phyloP scores from a whole-genome alignment of 2,797 vertebrate genomes.

The Apogon talboti region DNA sequence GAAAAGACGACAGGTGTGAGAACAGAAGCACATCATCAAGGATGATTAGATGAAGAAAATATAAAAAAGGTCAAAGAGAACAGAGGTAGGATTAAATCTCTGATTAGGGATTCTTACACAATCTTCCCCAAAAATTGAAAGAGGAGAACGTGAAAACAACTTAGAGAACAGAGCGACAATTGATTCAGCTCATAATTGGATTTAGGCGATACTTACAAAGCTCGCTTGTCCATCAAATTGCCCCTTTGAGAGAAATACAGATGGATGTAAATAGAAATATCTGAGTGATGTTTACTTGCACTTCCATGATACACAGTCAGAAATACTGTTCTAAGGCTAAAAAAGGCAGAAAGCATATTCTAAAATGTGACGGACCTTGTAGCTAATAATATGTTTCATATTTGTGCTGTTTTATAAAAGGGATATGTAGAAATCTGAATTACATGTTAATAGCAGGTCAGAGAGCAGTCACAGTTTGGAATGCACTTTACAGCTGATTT shows the following conservation, averaged over 20 bases:
- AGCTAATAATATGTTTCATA: too few species aligned
- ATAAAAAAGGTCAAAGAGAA: neutral
- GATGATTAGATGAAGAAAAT: neutral
- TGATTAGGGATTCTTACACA: constrained; percentile 13
- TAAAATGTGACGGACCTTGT: neutral
- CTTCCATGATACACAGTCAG: neutral
- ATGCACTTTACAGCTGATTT: neutral
- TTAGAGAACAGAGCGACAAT: neutral
- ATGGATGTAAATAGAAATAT: constrained; percentile 12
- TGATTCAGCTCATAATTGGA: constrained; percentile 1
- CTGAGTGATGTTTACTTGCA: neutral
- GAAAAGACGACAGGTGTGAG: neutral
- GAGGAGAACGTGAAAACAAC: constrained; percentile 4
- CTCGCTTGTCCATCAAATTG: constrained; percentile 83
- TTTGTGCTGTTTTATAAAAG: too few species aligned
- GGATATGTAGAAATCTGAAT: neutral
- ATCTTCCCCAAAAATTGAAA: neutral
- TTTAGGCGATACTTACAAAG: constrained; percentile 76
- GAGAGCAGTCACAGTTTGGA: neutral
- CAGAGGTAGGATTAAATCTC: constrained; percentile 3
- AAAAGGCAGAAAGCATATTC: neutral
- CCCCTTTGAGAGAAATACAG: constrained; percentile 67
- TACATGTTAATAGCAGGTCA: neutral
- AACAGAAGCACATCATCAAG: constrained; percentile 7
- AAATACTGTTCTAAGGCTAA: too few species aligned